Percentiles rank a stretch among this genome's conserved stretches.
These are phyloP conservation scores for Lumbricus terrestris DNA, from an alignment of 2,888 invertebrate species.

Conservation along the genomic window DNA sequence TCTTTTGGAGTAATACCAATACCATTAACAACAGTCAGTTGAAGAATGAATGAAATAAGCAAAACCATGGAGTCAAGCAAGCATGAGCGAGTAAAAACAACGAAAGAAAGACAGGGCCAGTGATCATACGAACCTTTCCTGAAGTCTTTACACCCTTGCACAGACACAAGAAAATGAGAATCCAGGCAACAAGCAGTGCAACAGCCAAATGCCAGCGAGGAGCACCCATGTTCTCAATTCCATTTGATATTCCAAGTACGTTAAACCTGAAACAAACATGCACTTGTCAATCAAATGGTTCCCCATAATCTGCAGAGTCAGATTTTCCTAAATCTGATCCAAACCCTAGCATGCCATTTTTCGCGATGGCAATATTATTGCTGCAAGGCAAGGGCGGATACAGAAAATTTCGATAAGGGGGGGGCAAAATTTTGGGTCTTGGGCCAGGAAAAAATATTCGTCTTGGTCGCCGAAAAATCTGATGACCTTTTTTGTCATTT, in stretches of 20 bases:
- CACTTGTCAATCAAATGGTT: background rate
- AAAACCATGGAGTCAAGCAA: background rate
- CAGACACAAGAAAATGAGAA: slow-evolving; percentile 53
- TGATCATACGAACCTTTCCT: slow-evolving; percentile 43
- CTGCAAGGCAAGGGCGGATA: no score
- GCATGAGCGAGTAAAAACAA: background rate
- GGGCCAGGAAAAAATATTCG: no score
- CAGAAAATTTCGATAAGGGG: no score
- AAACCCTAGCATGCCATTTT: no score
- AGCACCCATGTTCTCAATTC: slow-evolving; percentile 44
- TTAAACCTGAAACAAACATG: slow-evolving; percentile 41
- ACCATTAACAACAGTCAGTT: no score
- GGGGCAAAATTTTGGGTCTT: no score
- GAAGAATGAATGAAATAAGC: no score
- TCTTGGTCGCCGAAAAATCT: no score
- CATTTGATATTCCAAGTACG: slow-evolving; percentile 44
- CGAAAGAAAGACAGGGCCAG: background rate
- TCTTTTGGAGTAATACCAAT: no score
- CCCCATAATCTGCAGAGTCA: background rate
- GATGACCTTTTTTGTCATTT: no score
- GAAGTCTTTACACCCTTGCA: slow-evolving; percentile 55
- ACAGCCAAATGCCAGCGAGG: slow-evolving; percentile 49
- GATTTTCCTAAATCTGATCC: background rate
- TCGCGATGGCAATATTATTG: no score
- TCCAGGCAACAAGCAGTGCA: slow-evolving; percentile 52